Percentiles rank a stretch among this genome's conserved stretches.
phyloP scores from a whole-genome alignment of 2,797 vertebrate genomes.

The Enteromius fasciolatus region DNA sequence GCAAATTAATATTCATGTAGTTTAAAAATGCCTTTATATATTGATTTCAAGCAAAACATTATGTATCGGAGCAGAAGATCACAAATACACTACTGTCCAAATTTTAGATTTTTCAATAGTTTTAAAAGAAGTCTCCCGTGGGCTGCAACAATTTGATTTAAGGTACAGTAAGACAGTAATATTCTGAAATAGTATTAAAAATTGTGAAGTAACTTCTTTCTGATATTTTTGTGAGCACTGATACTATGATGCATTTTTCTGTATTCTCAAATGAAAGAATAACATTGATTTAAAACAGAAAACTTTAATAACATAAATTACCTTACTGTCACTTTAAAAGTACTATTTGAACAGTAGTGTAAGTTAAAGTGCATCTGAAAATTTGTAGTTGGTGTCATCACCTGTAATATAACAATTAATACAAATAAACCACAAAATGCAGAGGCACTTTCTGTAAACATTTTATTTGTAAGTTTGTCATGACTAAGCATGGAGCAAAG shows the following conservation, averaged over 20 bases:
- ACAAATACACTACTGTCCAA: background rate
- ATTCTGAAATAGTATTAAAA: background rate
- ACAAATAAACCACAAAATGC: constrained; percentile 21
- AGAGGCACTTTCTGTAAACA: constrained; percentile 52
- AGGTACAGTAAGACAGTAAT: background rate
- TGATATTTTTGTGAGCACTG: background rate
- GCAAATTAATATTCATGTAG: background rate
- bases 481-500: constrained; percentile 57
- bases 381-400: background rate
- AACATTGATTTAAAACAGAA: background rate
- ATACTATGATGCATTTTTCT: background rate
- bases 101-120: background rate
- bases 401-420: background rate
- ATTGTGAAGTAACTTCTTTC: background rate
- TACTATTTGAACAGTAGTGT: background rate
- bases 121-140: background rate
- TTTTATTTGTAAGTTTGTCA: constrained; percentile 61
- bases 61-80: background rate
- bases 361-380: background rate
- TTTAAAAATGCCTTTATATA: background rate
- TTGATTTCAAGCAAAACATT: background rate
- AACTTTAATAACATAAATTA: background rate
- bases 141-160: background rate
- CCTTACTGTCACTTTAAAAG: background rate
- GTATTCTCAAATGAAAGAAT: background rate